A percentile compares a stretch with the other conserved stretches of the same genome.
phyloP scores from a whole-genome alignment of 1,140 invertebrate genomes.

The Lordiphosa mommai region DNA sequence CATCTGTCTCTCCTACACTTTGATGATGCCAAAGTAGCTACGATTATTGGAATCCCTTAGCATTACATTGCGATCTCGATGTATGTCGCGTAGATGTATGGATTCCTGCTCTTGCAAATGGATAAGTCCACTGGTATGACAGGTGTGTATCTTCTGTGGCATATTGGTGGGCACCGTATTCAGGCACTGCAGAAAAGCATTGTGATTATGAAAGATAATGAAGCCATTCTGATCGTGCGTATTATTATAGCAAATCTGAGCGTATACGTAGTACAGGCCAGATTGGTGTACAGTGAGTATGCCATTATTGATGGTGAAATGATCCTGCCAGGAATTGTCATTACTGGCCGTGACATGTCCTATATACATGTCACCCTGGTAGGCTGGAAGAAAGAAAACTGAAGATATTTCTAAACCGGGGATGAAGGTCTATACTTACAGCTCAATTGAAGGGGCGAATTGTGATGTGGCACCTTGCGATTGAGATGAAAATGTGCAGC shows the following conservation, averaged over 20 bases:
- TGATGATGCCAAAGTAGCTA: constrained; percentile 89
- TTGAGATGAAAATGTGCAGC: constrained; percentile 69
- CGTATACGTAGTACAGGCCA: constrained; percentile 85
- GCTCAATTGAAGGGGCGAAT: constrained; percentile 19
- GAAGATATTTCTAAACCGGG: not conserved
- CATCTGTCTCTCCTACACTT: constrained; percentile 67
- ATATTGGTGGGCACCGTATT: constrained; percentile 83
- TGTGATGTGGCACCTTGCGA: constrained; percentile 37
- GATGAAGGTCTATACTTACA: constrained; percentile 27
- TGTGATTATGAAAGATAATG: constrained; percentile 81
- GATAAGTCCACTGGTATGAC: constrained; percentile 86
- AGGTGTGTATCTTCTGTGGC: constrained; percentile 83
- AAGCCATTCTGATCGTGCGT: constrained; percentile 84
- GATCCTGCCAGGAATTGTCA: constrained; percentile 33
- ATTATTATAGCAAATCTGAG: constrained; percentile 85
- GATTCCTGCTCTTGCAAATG: constrained; percentile 83
- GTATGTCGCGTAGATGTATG: constrained; percentile 85
- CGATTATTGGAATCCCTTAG: constrained; percentile 85
- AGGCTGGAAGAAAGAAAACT: constrained; percentile 21
- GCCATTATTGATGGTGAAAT: constrained; percentile 74
- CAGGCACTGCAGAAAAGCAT: constrained; percentile 80
- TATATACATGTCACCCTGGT: constrained; percentile 67
- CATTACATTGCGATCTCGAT: constrained; percentile 84
- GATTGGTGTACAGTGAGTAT: constrained; percentile 81
- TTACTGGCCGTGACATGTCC: constrained; percentile 44